Evolutionary conservation across 2,113 vertebrate species (phyloP), one percentile per base, ranked within the genome.

Genomic region (Gadus chalcogrammus): DNA sequence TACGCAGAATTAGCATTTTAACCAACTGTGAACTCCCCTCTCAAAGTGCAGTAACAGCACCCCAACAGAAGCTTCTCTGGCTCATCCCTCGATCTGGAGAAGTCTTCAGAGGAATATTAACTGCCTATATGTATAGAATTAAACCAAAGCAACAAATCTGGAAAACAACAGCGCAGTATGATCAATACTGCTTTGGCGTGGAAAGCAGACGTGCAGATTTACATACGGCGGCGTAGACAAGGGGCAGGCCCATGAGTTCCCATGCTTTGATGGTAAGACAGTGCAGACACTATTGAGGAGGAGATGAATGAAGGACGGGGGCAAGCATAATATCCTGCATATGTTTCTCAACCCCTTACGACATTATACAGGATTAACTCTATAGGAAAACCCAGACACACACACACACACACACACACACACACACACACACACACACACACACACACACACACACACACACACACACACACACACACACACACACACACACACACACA

Each of bases 321-420:
- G 12, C 60, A 3, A 53, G 53, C 68, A 61, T 84, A 88, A 88
- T 84, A 82, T 70, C 75, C 75, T 53, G 82, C 88, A 84, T 87
- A 88, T 87, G 88, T 82, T 85, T 69, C 82, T 76, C 69, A 83
- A 82, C 72, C 67, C 60, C 20, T 53, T 69, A 76, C 73, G 13
- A 77, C 42, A 73, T 71, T 80, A 74, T 74, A 73, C 61, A 67
- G 83, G 87, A 91, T 91, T 87, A 90, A 81, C 70, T 70, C 70
- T 71, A 48, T 48, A 48, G 58, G 42, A 65, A 61, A 74, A 18
- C 67, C 63, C 69, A 75, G 65, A 78, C 76, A 20, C 22, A 31
- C 66, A 75, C 68, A 75, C 70, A 79, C 64, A 72, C 73, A 80
- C 24, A 55, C 60, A 76, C 69, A 3, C 68, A 65, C 27, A 68